phyloP scores from a whole-genome alignment of 1,140 invertebrate genomes.

The Phortica variegata region DNA sequence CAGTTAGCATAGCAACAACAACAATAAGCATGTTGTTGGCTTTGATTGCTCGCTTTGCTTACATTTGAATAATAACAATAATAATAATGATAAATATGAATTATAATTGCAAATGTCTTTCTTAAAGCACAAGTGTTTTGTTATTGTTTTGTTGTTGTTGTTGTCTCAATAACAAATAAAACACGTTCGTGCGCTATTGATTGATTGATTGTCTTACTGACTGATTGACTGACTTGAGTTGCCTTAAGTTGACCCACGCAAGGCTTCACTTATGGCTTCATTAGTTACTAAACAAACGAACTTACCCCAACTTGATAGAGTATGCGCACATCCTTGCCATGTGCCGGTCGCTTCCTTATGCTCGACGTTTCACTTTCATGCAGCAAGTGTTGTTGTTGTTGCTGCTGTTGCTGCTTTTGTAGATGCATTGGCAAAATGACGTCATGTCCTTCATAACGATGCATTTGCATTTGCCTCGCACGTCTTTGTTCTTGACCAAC shows the following conservation, averaged over 20 bases:
- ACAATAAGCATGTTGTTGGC: no score
- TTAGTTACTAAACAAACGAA: constrained; percentile 12
- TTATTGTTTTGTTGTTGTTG: constrained; percentile 10
- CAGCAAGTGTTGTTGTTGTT: constrained; percentile 19
- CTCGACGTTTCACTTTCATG: not conserved
- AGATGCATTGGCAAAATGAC: constrained; percentile 13
- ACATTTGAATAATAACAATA: no score
- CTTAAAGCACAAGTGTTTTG: no score
- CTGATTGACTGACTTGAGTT: no score
- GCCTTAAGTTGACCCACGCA: no score
- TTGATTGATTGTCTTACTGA: no score
- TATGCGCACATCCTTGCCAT: constrained; percentile 40
- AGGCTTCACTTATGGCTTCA: constrained; percentile 9
- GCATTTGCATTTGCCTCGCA: constrained; percentile 32
- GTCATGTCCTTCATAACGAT: no score
- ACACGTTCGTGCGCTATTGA: constrained; percentile 18
- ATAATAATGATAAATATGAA: no score
- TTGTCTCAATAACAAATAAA: constrained; percentile 10
- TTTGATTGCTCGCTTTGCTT: no score
- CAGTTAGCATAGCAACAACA: no score
- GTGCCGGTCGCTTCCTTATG: constrained; percentile 17
- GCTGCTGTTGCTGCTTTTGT: constrained; percentile 24
- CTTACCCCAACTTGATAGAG: constrained; percentile 56
- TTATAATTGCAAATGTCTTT: not conserved
- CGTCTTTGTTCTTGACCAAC: constrained; percentile 24